These are phyloP conservation scores for Liparis tanakae DNA, from an alignment of 2,797 vertebrate species.

Conservation along the genomic window DNA sequence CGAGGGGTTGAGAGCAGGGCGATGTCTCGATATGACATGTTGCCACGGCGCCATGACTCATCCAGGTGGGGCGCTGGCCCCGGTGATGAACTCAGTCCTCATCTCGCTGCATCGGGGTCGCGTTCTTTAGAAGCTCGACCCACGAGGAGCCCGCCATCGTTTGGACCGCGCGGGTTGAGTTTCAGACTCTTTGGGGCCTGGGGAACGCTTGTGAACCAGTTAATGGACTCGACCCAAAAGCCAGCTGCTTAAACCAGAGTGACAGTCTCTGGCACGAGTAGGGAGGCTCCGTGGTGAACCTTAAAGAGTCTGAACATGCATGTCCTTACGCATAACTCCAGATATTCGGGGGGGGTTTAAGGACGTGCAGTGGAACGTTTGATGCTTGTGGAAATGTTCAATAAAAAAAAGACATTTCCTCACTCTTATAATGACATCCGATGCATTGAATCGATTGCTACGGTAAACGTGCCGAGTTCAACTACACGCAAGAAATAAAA, in stretches of 20 bases:
- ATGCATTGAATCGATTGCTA: background rate
- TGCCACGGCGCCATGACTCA: constrained; percentile 67
- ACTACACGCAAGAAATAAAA: constrained; percentile 13
- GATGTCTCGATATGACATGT: constrained; percentile 70
- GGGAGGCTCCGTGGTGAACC: constrained; percentile 3
- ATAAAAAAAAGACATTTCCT: background rate
- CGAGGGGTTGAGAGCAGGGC: constrained; percentile 55
- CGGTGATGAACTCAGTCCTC: constrained; percentile 56
- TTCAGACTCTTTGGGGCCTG: constrained; percentile 34
- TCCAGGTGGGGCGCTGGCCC: constrained; percentile 49
- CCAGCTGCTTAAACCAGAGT: constrained; percentile 25
- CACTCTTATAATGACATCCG: background rate
- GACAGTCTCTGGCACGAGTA: constrained; percentile 21
- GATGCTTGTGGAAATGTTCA: background rate
- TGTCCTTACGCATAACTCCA: background rate
- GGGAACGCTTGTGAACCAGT: constrained; percentile 48
- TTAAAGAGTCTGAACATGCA: background rate
- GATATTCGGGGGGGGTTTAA: background rate
- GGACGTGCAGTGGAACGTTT: background rate
- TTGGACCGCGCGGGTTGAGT: constrained; percentile 63
- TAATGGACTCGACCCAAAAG: constrained; percentile 41
- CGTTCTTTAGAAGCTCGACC: constrained; percentile 75
- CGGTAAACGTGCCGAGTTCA: constrained; percentile 1
- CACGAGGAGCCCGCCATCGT: constrained; percentile 59
- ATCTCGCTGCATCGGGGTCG: constrained; percentile 46